Evolutionary conservation across 2,797 vertebrate genomes (phyloP), one percentile per base, ranked within the genome.

Genomic region (Helostoma temminkii): DNA sequence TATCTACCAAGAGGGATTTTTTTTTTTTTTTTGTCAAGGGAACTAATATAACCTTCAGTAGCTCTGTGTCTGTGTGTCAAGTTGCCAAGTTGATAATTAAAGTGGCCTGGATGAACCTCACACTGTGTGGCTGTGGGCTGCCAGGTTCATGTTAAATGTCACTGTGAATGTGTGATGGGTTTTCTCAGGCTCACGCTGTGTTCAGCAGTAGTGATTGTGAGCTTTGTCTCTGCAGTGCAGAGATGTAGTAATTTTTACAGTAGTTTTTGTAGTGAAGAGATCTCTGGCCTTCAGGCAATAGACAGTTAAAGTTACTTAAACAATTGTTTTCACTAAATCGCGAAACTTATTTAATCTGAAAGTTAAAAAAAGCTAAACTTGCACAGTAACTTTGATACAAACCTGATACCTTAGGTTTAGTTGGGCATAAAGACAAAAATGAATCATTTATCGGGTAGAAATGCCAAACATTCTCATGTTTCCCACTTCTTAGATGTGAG

Each of bases 21-120:
- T n/a, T n/a, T n/a, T 43, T 45, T 39, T 16, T 16, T 4, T 16
- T 15, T 3, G 34, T 18, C 15, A 2, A 30, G 45, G 28, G 24
- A 34, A 24, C 24, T 42, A 39, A 37, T 45, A 11, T 43, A n/a
- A 21, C 2, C 21, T 9, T 12, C 4, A 43, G 42, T 3, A 18
- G 28, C 59, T 54, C 14, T 66, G 46, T 16, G 49, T 26, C 49
- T 2, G 18, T 15, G 15, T 34, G 19, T 36, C 0, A 25, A n/a
- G n/a, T n/a, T 58, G 3, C 1, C 36, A 50, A 52, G 62, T 80
- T 78, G 67, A 73, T 79, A 1, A 76, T 86, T 72, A 71, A 76
- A 43, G 1, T 0, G 28, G 3, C 2, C 9, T 1, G n/a, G 9
- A 57, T 36, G 49, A 55, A 7, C 1, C 43, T 69, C 62, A 3